Conservation (phyloP, 1,140 invertebrate species). For the Penaeus chinensis region DNA sequence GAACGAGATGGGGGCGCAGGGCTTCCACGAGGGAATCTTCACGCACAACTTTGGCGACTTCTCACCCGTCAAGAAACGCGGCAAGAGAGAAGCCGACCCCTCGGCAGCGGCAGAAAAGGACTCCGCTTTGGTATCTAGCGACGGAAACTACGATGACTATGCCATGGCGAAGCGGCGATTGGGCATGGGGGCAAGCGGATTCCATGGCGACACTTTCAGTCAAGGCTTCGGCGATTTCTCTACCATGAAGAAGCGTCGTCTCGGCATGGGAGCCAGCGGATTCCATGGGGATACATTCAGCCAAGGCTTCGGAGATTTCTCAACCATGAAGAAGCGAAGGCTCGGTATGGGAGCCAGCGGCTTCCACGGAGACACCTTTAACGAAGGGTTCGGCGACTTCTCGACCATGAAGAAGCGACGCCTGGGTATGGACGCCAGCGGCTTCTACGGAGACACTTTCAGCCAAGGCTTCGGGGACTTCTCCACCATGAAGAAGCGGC, state of each 20-base stretch:
- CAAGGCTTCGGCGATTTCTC: conserved; percentile 68
- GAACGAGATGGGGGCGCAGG: conserved; percentile 67
- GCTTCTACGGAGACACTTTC: conserved; percentile 68
- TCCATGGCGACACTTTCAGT: conserved; percentile 69
- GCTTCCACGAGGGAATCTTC: conserved; percentile 71
- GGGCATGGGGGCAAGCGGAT: conserved; percentile 70
- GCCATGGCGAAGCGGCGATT: conserved; percentile 68
- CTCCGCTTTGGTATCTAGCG: conserved; percentile 64
- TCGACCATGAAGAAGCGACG: conserved; percentile 69
- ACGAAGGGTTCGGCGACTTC: conserved; percentile 71
- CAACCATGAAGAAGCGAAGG: conserved; percentile 44
- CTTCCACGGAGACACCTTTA: conserved; percentile 71
- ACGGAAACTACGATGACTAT: conserved; percentile 68
- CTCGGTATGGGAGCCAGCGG: conserved; percentile 64
- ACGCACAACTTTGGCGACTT: conserved; percentile 70
- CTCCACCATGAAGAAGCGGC: conserved; percentile 51
- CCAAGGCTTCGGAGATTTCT: conserved; percentile 52
- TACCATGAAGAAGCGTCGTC: conserved; percentile 68
- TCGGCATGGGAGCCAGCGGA: conserved; percentile 51
- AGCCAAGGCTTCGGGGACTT: conserved; percentile 52
- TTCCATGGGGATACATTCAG: conserved; percentile 58
- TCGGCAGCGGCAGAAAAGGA: neutral
- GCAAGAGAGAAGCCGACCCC: conserved; percentile 69
- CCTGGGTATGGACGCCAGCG: conserved; percentile 56
- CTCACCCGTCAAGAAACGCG: conserved; percentile 68